Evolutionary conservation across 2,113 vertebrate species (phyloP).

Genomic region (Tenebrosternarchus preto): DNA sequence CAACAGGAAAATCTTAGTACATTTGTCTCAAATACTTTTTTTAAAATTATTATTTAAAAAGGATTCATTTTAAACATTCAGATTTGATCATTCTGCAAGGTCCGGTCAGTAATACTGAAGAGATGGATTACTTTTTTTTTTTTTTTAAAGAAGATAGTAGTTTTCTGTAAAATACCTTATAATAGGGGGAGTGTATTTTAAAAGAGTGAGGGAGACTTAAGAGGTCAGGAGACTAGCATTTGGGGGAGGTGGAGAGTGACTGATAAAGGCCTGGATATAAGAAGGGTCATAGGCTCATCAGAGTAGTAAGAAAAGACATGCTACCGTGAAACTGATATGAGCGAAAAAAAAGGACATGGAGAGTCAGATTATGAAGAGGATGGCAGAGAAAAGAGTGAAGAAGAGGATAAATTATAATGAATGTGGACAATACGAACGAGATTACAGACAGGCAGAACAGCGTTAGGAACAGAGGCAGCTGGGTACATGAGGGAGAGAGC

Average conservation of each 20-base stretch:
- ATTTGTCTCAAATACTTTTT: background rate
- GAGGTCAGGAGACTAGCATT: constrained; percentile 34
- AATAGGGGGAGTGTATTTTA: constrained; percentile 22
- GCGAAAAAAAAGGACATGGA: constrained; percentile 13
- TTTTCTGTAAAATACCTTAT: constrained; percentile 10
- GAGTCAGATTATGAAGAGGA: background rate
- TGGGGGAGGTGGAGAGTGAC: constrained; percentile 54
- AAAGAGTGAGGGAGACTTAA: constrained; percentile 42
- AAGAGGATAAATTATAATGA: constrained; percentile 9
- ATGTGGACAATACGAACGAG: background rate
- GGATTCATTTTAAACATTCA: constrained; percentile 13
- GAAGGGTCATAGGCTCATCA: constrained; percentile 65
- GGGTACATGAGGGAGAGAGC: background rate
- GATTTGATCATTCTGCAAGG: constrained; percentile 19
- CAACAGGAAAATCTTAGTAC: background rate
- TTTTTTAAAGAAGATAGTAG: constrained; percentile 2
- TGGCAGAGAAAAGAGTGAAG: background rate
- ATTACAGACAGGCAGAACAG: background rate
- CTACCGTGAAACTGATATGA: constrained; percentile 64
- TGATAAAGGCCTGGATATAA: constrained; percentile 71
- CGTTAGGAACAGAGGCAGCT: background rate
- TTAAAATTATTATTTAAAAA: constrained; percentile 2
- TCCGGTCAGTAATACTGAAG: constrained; percentile 9
- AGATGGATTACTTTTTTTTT: background rate
- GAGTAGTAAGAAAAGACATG: constrained; percentile 64